Percentiles rank a stretch among this genome's conserved stretches.
phyloP scores from a whole-genome alignment of 2,888 invertebrate species.

The Pyrrhia umbra region DNA sequence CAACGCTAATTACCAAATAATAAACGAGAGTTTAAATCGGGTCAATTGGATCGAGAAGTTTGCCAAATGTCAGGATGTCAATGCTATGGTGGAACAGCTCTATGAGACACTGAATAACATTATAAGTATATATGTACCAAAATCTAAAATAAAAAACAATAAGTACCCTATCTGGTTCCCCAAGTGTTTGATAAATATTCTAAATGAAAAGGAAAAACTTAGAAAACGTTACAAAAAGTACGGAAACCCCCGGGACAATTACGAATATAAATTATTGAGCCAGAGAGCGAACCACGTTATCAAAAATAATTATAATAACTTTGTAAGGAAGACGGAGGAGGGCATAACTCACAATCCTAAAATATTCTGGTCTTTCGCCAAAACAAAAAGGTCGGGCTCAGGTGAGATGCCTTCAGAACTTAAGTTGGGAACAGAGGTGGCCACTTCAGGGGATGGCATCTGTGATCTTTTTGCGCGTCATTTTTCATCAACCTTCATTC shows the following conservation, averaged over 20 bases:
- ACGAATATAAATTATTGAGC: slow-evolving; percentile 12
- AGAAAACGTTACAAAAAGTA: too few relatives aligned
- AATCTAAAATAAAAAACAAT: neutral
- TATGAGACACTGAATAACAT: neutral
- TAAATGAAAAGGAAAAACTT: slow-evolving; percentile 10
- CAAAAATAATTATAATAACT: too few relatives aligned
- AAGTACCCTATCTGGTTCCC: neutral
- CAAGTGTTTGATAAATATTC: neutral
- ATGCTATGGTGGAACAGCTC: neutral
- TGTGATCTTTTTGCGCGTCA: too few relatives aligned
- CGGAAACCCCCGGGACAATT: slow-evolving; percentile 1
- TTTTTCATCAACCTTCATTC: too few relatives aligned
- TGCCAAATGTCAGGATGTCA: neutral
- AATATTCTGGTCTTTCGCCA: too few relatives aligned
- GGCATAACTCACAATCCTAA: too few relatives aligned
- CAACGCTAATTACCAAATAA: neutral
- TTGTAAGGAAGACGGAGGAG: too few relatives aligned
- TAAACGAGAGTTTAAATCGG: neutral
- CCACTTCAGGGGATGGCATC: too few relatives aligned
- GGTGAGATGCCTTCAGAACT: too few relatives aligned
- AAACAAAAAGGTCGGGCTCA: too few relatives aligned
- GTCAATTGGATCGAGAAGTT: neutral
- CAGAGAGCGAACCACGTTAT: too few relatives aligned
- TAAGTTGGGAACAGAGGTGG: too few relatives aligned
- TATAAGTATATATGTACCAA: neutral